phyloP scores from a whole-genome alignment of 1,140 invertebrate genomes.

The Calycopis cecrops region DNA sequence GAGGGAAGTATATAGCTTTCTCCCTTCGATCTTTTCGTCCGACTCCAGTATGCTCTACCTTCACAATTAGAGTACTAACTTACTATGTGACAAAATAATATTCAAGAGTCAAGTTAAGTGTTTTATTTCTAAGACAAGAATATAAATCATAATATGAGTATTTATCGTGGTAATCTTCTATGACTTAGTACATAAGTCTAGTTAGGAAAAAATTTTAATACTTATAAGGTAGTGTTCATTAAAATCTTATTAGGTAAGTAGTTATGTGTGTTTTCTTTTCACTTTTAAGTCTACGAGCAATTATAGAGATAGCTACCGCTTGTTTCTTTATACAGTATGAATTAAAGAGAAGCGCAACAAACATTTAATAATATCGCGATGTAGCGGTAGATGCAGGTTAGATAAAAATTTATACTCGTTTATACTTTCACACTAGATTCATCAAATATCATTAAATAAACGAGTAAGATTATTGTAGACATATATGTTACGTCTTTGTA shows the following conservation, averaged over 20 bases:
- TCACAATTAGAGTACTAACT: not conserved
- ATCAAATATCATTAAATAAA: too few relatives aligned
- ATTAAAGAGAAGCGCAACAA: not conserved
- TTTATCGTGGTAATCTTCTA: not conserved
- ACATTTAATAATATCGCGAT: not conserved
- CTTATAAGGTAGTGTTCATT: conserved; percentile 1
- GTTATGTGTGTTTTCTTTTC: not conserved
- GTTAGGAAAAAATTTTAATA: not conserved
- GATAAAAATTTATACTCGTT: not conserved
- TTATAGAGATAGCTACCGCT: not conserved
- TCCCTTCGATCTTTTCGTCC: conserved; percentile 24
- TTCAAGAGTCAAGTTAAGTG: not conserved
- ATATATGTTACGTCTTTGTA: too few relatives aligned
- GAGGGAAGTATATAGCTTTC: conserved; percentile 27
- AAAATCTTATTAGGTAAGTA: conserved; percentile 12
- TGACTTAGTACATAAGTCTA: not conserved
- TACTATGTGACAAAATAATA: not conserved
- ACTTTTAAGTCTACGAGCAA: not conserved
- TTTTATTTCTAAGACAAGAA: too few relatives aligned
- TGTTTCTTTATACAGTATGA: not conserved
- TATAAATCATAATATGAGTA: too few relatives aligned
- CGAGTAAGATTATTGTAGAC: too few relatives aligned
- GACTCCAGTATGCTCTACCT: conserved; percentile 34
- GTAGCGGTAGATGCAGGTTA: not conserved
- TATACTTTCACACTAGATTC: not conserved